phyloP scores from a whole-genome alignment of 2,113 vertebrate species.

The Mormoops blainvillei region DNA sequence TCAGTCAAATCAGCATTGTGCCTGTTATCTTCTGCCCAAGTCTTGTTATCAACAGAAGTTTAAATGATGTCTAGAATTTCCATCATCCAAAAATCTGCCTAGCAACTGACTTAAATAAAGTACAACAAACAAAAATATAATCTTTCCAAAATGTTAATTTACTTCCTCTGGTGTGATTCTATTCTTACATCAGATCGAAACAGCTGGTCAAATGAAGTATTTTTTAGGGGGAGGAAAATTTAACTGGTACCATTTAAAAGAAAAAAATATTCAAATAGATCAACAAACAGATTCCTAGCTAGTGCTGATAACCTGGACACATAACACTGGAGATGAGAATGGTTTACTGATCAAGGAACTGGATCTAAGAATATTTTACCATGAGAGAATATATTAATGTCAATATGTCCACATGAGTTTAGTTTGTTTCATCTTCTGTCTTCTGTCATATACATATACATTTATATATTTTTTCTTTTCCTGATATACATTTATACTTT shows the following conservation, averaged over 20 bases:
- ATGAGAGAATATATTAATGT: neutral
- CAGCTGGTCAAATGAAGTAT: neutral
- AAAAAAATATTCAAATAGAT: neutral
- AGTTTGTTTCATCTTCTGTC: neutral
- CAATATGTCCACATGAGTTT: neutral
- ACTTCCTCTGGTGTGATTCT: neutral
- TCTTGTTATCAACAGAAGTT: neutral
- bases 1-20: neutral
- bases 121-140: neutral
- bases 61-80: neutral
- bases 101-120: neutral
- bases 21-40: neutral
- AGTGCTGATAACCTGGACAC: neutral
- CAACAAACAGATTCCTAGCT: neutral
- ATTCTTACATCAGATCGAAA: neutral
- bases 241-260: neutral
- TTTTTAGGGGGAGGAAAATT: neutral
- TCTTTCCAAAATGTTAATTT: constrained; percentile 25
- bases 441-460: neutral
- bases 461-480: neutral
- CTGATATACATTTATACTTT: neutral
- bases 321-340: neutral
- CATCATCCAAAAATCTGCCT: neutral
- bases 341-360: neutral
- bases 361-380: neutral